phyloP scores from a whole-genome alignment of 2,888 invertebrate genomes.

The Melinopterus prodromus region DNA sequence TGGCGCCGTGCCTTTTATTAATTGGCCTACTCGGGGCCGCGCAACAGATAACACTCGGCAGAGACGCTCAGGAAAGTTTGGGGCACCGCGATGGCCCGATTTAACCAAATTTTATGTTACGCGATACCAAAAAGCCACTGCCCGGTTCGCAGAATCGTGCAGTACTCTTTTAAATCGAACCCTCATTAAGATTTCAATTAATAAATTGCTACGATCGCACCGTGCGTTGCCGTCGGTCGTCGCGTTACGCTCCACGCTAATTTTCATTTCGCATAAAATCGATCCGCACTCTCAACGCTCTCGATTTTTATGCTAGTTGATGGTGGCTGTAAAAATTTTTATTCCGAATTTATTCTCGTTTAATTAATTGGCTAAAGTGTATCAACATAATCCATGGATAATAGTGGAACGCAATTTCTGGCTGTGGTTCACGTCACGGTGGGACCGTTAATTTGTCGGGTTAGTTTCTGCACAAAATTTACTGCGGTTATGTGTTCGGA shows the following conservation, averaged over 20 bases:
- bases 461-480: too few relatives aligned
- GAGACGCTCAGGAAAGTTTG: neutral
- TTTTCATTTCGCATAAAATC: too few relatives aligned
- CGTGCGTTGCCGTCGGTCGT: neutral
- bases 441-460: too few relatives aligned
- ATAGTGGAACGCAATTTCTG: too few relatives aligned
- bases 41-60: neutral
- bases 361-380: neutral
- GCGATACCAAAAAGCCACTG: constrained; percentile 21
- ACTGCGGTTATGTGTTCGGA: too few relatives aligned
- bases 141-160: constrained; percentile 22
- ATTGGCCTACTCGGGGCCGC: constrained; percentile 11
- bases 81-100: constrained; percentile 21
- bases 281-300: too few relatives aligned
- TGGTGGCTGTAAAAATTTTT: neutral
- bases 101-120: constrained; percentile 21
- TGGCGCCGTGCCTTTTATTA: constrained; percentile 25
- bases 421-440: too few relatives aligned
- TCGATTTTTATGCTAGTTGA: neutral
- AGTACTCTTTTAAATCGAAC: constrained; percentile 12
- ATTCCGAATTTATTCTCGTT: neutral
- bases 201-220: neutral
- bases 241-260: neutral
- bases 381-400: neutral
- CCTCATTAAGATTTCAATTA: constrained; percentile 24